A percentile compares a stretch with the other conserved stretches of the same genome.
Conservation (phyloP, 2,888 invertebrate genomes). For the Brachyptera putata region DNA sequence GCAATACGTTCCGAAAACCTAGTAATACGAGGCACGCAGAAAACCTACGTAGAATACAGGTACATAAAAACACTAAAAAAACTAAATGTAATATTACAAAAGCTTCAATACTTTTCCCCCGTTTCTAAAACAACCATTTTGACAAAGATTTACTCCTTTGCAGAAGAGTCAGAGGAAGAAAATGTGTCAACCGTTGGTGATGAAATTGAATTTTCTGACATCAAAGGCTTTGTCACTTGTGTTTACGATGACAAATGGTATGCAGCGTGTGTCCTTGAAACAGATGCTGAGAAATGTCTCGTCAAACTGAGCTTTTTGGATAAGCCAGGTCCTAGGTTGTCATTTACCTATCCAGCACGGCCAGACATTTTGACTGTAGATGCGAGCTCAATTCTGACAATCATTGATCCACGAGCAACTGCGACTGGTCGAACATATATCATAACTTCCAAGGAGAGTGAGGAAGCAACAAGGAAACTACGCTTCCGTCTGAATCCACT, state of each 20-base stretch:
- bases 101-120: too few relatives aligned
- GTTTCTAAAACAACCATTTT: too few relatives aligned
- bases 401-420: not conserved
- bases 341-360: not conserved
- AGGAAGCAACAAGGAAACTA: too few relatives aligned
- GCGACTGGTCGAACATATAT: too few relatives aligned
- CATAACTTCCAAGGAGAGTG: too few relatives aligned
- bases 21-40: too few relatives aligned
- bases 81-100: too few relatives aligned
- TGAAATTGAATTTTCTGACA: not conserved
- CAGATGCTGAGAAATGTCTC: not conserved
- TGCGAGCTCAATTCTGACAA: not conserved
- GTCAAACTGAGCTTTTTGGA: constrained; percentile 16
- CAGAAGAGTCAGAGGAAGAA: not conserved
- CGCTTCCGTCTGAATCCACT: too few relatives aligned
- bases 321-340: constrained; percentile 8
- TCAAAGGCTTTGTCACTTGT: constrained; percentile 7
- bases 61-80: too few relatives aligned
- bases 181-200: not conserved
- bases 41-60: too few relatives aligned
- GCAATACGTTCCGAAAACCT: too few relatives aligned
- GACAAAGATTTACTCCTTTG: not conserved
- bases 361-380: not conserved
- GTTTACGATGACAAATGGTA: constrained; percentile 13
- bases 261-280: constrained; percentile 9